A percentile compares a stretch with the other conserved stretches of the same genome.
Evolutionary conservation across 2,797 vertebrate species (phyloP).

Genomic region (Enoplosus armatus): DNA sequence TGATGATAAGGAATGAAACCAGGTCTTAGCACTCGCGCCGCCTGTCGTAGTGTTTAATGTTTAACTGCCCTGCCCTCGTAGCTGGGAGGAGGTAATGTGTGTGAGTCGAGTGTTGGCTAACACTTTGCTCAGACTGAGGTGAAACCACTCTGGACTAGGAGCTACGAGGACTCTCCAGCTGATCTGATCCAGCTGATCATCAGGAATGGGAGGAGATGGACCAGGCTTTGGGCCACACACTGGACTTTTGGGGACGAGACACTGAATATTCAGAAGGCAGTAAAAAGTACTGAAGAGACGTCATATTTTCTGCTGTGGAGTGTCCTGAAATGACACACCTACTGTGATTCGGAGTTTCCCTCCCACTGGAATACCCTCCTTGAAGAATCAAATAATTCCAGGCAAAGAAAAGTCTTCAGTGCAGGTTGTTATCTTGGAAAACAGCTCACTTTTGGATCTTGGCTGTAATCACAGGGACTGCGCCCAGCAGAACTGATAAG

Average conservation of each 20-base stretch:
- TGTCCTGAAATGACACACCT: neutral
- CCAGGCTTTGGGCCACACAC: neutral
- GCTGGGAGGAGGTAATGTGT: conserved; percentile 66
- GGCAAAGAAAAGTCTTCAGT: neutral
- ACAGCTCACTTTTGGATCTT: conserved; percentile 26
- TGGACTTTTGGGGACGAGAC: neutral
- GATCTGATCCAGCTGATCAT: conserved; percentile 6
- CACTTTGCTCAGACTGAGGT: conserved; percentile 46
- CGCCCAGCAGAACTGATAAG: conserved; percentile 65
- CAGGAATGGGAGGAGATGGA: conserved; percentile 4
- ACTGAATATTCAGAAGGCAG: neutral
- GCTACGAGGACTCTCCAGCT: neutral
- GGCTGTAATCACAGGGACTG: conserved; percentile 39
- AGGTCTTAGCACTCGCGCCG: conserved; percentile 15
- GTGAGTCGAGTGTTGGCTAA: conserved; percentile 38
- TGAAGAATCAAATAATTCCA: neutral
- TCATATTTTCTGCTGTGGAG: neutral
- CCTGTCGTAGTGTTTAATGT: conserved; percentile 76
- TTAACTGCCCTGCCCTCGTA: conserved; percentile 76
- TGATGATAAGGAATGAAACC: conserved; percentile 54
- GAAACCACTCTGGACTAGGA: conserved; percentile 30
- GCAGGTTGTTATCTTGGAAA: conserved; percentile 12
- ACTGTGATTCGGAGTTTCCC: conserved; percentile 10
- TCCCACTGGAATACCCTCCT: neutral
- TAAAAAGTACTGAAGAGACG: neutral